Evolutionary conservation across 2,888 invertebrate genomes (phyloP), one percentile per base, ranked within the genome.

Genomic region (Volucella bombylans): DNA sequence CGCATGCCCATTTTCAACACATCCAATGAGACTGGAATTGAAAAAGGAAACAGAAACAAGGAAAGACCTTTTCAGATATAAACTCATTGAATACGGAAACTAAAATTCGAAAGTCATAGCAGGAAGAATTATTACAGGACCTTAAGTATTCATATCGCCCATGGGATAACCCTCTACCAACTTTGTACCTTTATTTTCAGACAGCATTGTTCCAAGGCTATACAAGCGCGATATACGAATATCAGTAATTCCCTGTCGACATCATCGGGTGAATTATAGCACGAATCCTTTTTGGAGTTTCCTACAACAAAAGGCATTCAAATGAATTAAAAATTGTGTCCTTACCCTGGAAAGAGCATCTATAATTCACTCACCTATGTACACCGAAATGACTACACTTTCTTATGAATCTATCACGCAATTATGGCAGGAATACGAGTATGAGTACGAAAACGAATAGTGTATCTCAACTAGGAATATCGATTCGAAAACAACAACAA

Each of bases 361-460:
- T 55, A 69, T 69, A 57, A 69, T 57, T 47, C 47, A 67, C 54
- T 38, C 38, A 47, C 12, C 38, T 10, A 69, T 41, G 57, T 49
- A 18, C 49, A 18, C 45, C 39, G 23, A 74, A 74, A 23, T 59
- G 65, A 67, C 74, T 68, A 74, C 62, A 80, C 72, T 80, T 62
- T 43, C 41, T 62, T 52, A 45, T 79, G 59, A 45, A 73, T 72
- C 39, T 50, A 54, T 67, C 72, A 72, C 23, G 38, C 67, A 54
- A 72, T 79, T 72, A 74, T 49, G 54, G 8, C 65, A 59, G 61
- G 31, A 72, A 73, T 67, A 31, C 31, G 31, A 31, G 31, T 31
- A 31, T 31, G 31, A 4, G 4, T 31, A 31, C 31, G 31, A 6
- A 31, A 31, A 31, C 31, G 31, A 6, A 31, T 31, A 31, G 6